These are phyloP conservation scores for Hyppa rectilinea DNA, from an alignment of 2,888 invertebrate genomes.

Conservation along the genomic window DNA sequence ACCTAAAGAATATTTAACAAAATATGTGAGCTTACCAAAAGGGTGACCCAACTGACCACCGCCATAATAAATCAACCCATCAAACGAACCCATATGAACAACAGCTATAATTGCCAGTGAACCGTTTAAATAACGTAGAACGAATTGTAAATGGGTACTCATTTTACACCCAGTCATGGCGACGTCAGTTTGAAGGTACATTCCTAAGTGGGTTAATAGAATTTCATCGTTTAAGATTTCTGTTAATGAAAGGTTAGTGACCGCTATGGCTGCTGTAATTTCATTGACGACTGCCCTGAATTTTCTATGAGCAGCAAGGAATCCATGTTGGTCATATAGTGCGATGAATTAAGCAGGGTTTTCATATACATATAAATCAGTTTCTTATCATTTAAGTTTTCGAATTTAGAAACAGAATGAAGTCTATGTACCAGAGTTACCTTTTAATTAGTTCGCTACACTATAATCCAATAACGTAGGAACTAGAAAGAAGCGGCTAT, in stretches of 20 bases:
- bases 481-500: slow-evolving; percentile 3
- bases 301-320: neutral
- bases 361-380: neutral
- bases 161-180: slow-evolving; percentile 52
- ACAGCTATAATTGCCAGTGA: slow-evolving; percentile 55
- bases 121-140: slow-evolving; percentile 63
- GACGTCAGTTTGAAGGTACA: slow-evolving; percentile 50
- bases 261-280: slow-evolving; percentile 40
- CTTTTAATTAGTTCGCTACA: slow-evolving; percentile 10
- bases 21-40: neutral
- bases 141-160: slow-evolving; percentile 63
- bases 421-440: neutral
- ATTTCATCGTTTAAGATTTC: slow-evolving; percentile 60
- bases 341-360: neutral
- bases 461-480: slow-evolving; percentile 40
- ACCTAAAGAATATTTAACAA: neutral
- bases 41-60: slow-evolving; percentile 10
- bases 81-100: slow-evolving; percentile 43
- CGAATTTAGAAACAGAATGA: neutral
- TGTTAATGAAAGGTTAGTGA: slow-evolving; percentile 62
- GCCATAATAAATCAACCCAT: slow-evolving; percentile 35
- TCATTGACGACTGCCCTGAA: slow-evolving; percentile 5
- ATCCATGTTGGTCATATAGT: neutral
- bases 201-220: slow-evolving; percentile 61
- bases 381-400: neutral